Base-by-base conservation (phyloP, 1,140 invertebrate species). In the Glossosoma conforme region DNA sequence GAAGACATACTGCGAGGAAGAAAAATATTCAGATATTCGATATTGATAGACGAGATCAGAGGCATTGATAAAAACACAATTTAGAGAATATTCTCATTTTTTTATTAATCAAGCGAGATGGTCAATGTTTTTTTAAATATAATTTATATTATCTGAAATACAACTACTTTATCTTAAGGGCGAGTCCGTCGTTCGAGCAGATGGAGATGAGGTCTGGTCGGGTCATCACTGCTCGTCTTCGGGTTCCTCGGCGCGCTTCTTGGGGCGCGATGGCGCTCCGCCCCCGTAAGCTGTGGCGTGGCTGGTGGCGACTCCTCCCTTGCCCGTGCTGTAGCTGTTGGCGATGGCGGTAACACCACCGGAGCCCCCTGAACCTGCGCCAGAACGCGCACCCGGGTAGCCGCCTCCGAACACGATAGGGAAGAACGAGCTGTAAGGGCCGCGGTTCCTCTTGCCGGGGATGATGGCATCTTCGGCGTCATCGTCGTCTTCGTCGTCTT, bases 211-310 rank as follows among this genome's bases (percentile, higher is more conserved):
- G 33, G 32, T 37, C n/a, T n/a, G n/a, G n/a, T n/a, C n/a, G n/a
- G n/a, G n/a, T n/a, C n/a, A n/a, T n/a, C 17, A 24, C 22, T 50
- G n/a, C 21, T 51, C 44, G 25, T 58, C 46, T 11, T 35, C 42
- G 11, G 32, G 15, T 2, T 20, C 2, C 15, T 8, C 14, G 28
- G 19, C 22, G 15, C 47, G 33, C 33, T 51, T 51, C 28, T 41
- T 48, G 18, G 40, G 19, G 11, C 35, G 32, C 6, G 44, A 21
- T 10, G 52, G 50, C 9, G 54, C 32, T 42, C 35, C 24, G 18
- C 74, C 72, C 19, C 82, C 82, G 58, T 84, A 85, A 8, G 82
- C 81, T 3, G 82, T 82, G 6, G 83, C 83, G 56, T 84, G 81
- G 58, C 80, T 83, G 22, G 78, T 80, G 28, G 83, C 83, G 0